These are phyloP conservation scores for Anthopleura xanthogrammica DNA, from an alignment of 92 coral and sea anemone species.

Conservation along the genomic window DNA sequence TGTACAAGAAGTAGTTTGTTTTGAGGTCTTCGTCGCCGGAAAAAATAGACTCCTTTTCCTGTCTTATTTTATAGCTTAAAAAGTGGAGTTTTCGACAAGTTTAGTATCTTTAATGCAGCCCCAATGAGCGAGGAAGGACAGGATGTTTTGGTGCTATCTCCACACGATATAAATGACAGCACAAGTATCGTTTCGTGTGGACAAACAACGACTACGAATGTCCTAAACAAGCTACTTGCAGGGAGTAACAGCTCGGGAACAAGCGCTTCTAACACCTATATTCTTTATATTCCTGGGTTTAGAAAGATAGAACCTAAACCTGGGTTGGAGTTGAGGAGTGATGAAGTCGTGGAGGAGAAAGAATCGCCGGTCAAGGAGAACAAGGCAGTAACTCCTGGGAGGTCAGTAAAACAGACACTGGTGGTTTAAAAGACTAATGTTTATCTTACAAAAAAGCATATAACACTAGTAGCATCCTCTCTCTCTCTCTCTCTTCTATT, in stretches of 20 bases:
- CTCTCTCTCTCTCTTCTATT: neutral
- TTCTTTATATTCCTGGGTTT: slow-evolving; percentile 56
- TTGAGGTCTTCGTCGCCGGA: neutral
- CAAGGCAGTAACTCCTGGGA: slow-evolving; percentile 20
- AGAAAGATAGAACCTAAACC: slow-evolving; percentile 98
- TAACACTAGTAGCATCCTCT: too few relatives aligned
- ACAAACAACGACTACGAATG: slow-evolving; percentile 37
- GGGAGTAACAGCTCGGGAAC: slow-evolving; percentile 17
- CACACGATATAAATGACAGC: neutral
- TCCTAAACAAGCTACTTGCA: slow-evolving; percentile 59
- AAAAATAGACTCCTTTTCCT: neutral
- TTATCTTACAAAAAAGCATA: too few relatives aligned
- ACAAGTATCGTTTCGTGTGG: slow-evolving; percentile 16
- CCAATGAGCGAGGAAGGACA: slow-evolving; percentile 28
- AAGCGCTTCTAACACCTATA: slow-evolving; percentile 22
- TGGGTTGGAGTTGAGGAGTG: slow-evolving; percentile 29
- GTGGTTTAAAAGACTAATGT: neutral
- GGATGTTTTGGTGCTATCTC: slow-evolving; percentile 11
- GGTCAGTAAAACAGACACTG: slow-evolving; percentile 19
- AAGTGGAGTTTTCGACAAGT: neutral
- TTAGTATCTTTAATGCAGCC: neutral
- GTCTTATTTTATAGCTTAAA: neutral
- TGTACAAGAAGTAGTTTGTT: neutral
- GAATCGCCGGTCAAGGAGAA: slow-evolving; percentile 39
- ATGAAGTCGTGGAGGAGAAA: slow-evolving; percentile 30